Conservation (phyloP, 2,113 vertebrate species). For the Alouatta palliata region DNA sequence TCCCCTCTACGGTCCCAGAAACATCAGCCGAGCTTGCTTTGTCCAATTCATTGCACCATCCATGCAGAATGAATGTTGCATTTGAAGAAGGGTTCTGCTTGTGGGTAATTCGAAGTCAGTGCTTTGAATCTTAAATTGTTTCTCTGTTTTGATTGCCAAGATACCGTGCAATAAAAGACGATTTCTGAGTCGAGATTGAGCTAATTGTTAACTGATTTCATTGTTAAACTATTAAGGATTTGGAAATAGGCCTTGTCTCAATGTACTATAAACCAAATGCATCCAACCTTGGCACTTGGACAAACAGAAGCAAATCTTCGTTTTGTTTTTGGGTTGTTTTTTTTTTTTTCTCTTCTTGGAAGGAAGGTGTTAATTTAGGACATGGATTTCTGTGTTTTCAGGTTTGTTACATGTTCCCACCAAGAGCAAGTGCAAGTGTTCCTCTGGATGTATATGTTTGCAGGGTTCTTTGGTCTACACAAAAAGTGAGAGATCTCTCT, state of each 20-base stretch:
- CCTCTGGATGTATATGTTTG: neutral
- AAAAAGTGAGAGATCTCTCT: neutral
- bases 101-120: neutral
- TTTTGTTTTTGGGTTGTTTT: neutral
- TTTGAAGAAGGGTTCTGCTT: slow-evolving; percentile 17
- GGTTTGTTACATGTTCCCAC: neutral
- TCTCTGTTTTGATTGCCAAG: slow-evolving; percentile 50
- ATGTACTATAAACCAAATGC: slow-evolving; percentile 31
- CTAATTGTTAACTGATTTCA: slow-evolving; percentile 47
- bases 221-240: slow-evolving; percentile 63
- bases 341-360: neutral
- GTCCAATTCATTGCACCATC: neutral
- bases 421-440: neutral
- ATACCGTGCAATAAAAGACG: slow-evolving; percentile 51
- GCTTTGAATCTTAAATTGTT: slow-evolving; percentile 47
- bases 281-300: slow-evolving; percentile 31
- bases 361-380: slow-evolving; percentile 38
- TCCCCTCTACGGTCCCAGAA: neutral
- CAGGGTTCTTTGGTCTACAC: slow-evolving; percentile 1
- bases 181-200: slow-evolving; percentile 45
- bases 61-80: neutral
- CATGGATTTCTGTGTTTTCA: slow-evolving; percentile 37
- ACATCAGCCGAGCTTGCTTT: neutral
- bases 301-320: neutral
- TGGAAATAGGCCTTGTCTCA: slow-evolving; percentile 59